These are phyloP conservation scores for Cyclina sinensis DNA, from an alignment of 1,140 invertebrate genomes.

Conservation along the genomic window DNA sequence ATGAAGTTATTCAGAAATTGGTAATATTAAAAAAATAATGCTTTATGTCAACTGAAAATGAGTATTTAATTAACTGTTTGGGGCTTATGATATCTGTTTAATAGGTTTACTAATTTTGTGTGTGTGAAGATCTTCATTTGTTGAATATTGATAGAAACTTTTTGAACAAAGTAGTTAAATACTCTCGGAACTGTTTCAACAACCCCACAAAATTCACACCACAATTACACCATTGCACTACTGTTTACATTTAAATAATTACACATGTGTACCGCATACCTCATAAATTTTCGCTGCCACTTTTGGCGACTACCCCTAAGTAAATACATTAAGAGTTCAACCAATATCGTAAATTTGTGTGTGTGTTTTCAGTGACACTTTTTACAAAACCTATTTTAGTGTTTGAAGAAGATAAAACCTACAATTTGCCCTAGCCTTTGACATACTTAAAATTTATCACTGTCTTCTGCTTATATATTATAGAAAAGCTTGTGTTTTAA, in stretches of 20 bases:
- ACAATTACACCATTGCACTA: neutral
- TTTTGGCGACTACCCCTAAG: neutral
- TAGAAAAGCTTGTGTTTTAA: neutral
- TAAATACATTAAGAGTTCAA: conserved; percentile 35
- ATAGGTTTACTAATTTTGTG: too few relatives aligned
- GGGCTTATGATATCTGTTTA: too few relatives aligned
- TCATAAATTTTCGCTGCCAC: conserved; percentile 39
- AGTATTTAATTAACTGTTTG: too few relatives aligned
- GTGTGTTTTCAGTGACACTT: conserved; percentile 21
- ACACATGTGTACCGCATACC: conserved; percentile 2
- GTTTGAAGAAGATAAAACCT: conserved; percentile 24
- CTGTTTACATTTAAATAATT: conserved; percentile 35
- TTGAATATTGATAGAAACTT: too few relatives aligned
- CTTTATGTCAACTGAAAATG: too few relatives aligned
- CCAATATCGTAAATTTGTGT: conserved; percentile 31
- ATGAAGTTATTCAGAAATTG: too few relatives aligned
- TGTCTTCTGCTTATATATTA: neutral
- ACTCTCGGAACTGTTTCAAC: neutral
- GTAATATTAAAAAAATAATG: too few relatives aligned
- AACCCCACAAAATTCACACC: neutral
- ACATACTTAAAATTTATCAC: neutral
- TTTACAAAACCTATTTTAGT: conserved; percentile 20
- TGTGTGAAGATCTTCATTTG: too few relatives aligned
- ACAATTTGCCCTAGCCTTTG: neutral
- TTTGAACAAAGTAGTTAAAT: too few relatives aligned